Conservation (phyloP, 1,140 invertebrate species). For the Vanessa tameamea region DNA sequence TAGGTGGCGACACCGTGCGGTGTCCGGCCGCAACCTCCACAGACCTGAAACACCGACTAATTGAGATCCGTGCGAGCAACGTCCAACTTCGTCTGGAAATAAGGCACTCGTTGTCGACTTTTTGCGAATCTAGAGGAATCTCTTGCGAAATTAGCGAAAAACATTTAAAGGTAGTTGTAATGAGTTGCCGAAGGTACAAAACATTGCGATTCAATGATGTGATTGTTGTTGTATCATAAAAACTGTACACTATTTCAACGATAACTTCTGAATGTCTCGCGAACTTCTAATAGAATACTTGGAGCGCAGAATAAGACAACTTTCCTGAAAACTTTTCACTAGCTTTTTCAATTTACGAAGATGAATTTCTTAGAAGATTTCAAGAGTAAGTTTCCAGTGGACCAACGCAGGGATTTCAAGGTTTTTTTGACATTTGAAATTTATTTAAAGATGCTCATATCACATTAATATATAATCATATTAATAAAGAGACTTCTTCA, state of each 20-base stretch:
- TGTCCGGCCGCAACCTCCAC: conserved; percentile 41
- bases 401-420: conserved; percentile 32
- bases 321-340: conserved; percentile 39
- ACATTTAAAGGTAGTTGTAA: conserved; percentile 55
- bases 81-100: conserved; percentile 57
- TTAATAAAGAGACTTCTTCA: no score
- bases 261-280: conserved; percentile 34
- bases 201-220: neutral
- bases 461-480: neutral
- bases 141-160: conserved; percentile 55
- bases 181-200: conserved; percentile 30
- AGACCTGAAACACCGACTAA: conserved; percentile 53
- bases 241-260: conserved; percentile 33
- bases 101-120: conserved; percentile 68
- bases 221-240: conserved; percentile 17
- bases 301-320: conserved; percentile 31
- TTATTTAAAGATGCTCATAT: conserved; percentile 16
- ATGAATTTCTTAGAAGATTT: conserved; percentile 47
- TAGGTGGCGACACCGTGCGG: conserved; percentile 45
- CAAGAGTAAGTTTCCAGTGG: conserved; percentile 40
- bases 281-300: conserved; percentile 36
- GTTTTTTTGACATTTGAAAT: conserved; percentile 27
- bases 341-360: conserved; percentile 49
- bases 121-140: conserved; percentile 60
- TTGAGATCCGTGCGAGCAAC: conserved; percentile 50